Percentiles rank a stretch among this genome's conserved stretches.
phyloP scores from a whole-genome alignment of 2,797 vertebrate genomes.

The Pseudomugil gertrudae region DNA sequence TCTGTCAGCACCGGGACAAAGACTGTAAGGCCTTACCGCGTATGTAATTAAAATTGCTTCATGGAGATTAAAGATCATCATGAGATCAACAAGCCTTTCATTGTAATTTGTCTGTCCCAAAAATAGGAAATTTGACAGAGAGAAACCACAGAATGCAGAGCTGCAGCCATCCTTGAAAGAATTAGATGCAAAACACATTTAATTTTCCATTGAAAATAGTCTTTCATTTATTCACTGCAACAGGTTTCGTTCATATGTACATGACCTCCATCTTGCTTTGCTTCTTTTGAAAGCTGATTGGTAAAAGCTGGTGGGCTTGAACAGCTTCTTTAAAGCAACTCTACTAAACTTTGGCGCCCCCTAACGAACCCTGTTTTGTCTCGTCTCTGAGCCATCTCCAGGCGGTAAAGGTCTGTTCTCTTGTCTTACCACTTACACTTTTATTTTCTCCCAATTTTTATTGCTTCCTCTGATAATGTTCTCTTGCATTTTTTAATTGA shows the following conservation, averaged over 20 bases:
- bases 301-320: conserved; percentile 37
- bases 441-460: not conserved
- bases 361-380: not conserved
- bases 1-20: conserved; percentile 63
- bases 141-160: conserved; percentile 56
- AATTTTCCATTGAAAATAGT: conserved; percentile 72
- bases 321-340: conserved; percentile 21
- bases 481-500: not conserved
- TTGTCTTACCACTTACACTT: not conserved
- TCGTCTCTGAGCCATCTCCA: not conserved
- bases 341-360: not conserved
- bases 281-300: conserved; percentile 23
- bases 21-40: conserved; percentile 66
- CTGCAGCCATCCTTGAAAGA: conserved; percentile 38
- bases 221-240: conserved; percentile 63
- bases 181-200: conserved; percentile 70
- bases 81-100: conserved; percentile 55
- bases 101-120: conserved; percentile 62
- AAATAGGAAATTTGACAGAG: conserved; percentile 63
- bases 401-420: not conserved
- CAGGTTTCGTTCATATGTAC: conserved; percentile 67
- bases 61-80: conserved; percentile 72
- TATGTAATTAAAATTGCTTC: conserved; percentile 75
- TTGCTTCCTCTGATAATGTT: no score
- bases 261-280: conserved; percentile 31